Conservation (phyloP, 2,113 vertebrate species). For the Eidolon helvum region DNA sequence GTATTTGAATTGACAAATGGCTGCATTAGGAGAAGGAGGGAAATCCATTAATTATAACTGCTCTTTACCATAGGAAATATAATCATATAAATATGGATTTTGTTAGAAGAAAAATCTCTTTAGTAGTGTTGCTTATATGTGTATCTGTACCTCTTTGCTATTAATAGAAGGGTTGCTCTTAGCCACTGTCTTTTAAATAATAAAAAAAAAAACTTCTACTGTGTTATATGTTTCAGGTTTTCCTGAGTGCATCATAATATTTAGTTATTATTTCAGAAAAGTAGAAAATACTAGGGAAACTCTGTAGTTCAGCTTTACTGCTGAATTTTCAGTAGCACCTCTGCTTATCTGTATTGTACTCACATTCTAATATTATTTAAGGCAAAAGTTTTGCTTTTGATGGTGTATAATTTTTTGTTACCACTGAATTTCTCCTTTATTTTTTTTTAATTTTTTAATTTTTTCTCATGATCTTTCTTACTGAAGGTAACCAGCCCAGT, state of each 20-base stretch:
- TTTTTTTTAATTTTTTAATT: too few species aligned
- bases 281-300: background rate
- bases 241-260: background rate
- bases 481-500: background rate
- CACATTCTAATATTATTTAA: background rate
- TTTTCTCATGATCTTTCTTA: background rate
- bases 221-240: constrained; percentile 59
- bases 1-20: constrained; percentile 89
- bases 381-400: constrained; percentile 1
- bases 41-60: constrained; percentile 89
- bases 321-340: background rate
- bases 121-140: constrained; percentile 78
- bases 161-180: constrained; percentile 73
- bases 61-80: constrained; percentile 86
- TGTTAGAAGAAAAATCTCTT: constrained; percentile 84
- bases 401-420: background rate
- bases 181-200: constrained; percentile 72
- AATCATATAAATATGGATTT: constrained; percentile 90
- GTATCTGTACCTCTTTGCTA: constrained; percentile 76
- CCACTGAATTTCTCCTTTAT: background rate
- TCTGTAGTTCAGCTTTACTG: background rate
- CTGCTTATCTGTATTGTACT: background rate
- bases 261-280: background rate
- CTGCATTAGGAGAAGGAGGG: constrained; percentile 87
- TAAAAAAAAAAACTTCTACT: constrained; percentile 63